phyloP scores from a whole-genome alignment of 2,888 invertebrate genomes.

The Microctonus aethiopoides region DNA sequence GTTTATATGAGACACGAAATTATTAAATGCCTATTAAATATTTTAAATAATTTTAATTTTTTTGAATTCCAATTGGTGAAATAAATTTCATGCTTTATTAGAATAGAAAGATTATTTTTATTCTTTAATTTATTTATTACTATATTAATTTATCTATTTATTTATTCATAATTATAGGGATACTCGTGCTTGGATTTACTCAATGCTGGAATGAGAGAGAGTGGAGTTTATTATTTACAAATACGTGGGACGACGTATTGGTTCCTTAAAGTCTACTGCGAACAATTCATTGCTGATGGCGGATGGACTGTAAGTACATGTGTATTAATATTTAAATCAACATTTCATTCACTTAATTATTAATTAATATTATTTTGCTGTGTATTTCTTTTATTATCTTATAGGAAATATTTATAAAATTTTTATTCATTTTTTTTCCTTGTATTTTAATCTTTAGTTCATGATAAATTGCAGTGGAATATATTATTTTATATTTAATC shows the following conservation, averaged over 20 bases:
- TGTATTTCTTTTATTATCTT: neutral
- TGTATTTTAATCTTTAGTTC: neutral
- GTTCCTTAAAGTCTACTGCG: constrained; percentile 92
- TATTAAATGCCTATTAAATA: neutral
- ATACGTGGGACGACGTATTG: constrained; percentile 92
- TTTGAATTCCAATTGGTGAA: neutral
- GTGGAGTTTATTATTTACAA: constrained; percentile 89
- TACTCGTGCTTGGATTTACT: constrained; percentile 88
- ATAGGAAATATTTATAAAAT: neutral
- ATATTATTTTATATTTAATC: neutral
- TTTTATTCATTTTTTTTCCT: no score
- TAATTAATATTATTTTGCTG: neutral
- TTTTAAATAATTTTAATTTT: constrained; percentile 7
- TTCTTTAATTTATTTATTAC: constrained; percentile 2
- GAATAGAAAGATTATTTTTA: no score
- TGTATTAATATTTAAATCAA: neutral
- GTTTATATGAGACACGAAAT: neutral
- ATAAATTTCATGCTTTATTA: no score
- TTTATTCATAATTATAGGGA: constrained; percentile 72
- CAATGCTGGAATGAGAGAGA: constrained; percentile 87
- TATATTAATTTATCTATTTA: constrained; percentile 18
- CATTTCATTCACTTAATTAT: neutral
- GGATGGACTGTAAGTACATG: constrained; percentile 87
- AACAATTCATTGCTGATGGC: constrained; percentile 88
- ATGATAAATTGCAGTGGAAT: neutral